These are phyloP conservation scores for Balearica regulorum DNA, from an alignment of 2,797 vertebrate genomes.

Conservation along the genomic window DNA sequence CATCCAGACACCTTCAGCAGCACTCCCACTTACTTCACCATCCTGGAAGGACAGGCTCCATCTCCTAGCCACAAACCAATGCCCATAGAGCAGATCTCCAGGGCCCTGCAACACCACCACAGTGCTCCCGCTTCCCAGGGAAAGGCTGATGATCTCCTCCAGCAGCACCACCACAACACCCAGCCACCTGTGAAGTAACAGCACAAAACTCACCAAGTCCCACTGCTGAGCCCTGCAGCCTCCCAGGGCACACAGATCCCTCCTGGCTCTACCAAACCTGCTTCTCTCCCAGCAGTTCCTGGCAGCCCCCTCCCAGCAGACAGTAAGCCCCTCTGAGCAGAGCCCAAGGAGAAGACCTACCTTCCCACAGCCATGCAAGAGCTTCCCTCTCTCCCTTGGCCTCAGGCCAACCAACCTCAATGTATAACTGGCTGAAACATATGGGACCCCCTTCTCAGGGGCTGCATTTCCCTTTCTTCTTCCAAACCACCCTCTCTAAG, in stretches of 20 bases:
- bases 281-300: neutral
- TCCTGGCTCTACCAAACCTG: neutral
- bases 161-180: fast-evolving
- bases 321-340: fast-evolving
- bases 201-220: fast-evolving
- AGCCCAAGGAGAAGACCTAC: neutral
- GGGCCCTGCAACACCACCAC: neutral
- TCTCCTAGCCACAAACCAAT: neutral
- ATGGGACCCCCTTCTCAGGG: fast-evolving
- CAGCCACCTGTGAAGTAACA: neutral
- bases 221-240: neutral
- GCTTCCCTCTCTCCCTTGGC: neutral
- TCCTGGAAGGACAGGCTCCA: neutral
- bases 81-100: neutral
- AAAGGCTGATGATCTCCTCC: neutral
- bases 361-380: neutral
- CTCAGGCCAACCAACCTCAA: neutral
- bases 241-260: neutral
- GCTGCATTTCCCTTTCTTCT: neutral
- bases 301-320: neutral
- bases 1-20: neutral
- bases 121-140: neutral
- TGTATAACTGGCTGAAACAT: fast-evolving
- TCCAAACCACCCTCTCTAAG: neutral
- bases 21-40: neutral